These are phyloP conservation scores for Heliocidaris tuberculata DNA, from an alignment of 35 echinoderm and acorn worm species.

Conservation along the genomic window DNA sequence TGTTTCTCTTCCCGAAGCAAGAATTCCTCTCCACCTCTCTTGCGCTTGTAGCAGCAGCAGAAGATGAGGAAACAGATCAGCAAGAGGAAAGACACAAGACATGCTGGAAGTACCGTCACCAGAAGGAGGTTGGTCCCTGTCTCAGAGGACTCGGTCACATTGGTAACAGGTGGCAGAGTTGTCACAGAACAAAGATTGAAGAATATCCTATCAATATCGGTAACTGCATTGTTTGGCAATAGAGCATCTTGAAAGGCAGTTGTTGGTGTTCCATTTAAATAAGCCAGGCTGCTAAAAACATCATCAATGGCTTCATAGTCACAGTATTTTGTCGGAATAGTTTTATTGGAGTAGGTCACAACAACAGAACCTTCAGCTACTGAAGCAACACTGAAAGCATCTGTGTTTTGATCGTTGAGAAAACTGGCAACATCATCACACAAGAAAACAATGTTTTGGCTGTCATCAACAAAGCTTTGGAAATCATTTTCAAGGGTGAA, in stretches of 20 bases:
- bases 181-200: slow-evolving; percentile 31
- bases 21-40: slow-evolving; percentile 58
- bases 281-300: slow-evolving; percentile 23
- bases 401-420: slow-evolving; percentile 28
- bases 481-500: slow-evolving; percentile 52
- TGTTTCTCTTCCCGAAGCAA: slow-evolving; percentile 54
- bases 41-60: slow-evolving; percentile 58
- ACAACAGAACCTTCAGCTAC: slow-evolving; percentile 58
- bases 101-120: slow-evolving; percentile 36
- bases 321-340: slow-evolving; percentile 27
- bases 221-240: slow-evolving; percentile 38
- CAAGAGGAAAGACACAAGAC: slow-evolving; percentile 38
- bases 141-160: slow-evolving; percentile 17
- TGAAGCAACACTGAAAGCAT: slow-evolving; percentile 48
- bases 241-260: not conserved
- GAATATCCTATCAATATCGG: slow-evolving; percentile 17
- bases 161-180: not conserved
- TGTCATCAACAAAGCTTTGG: slow-evolving; percentile 47
- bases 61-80: slow-evolving; percentile 31
- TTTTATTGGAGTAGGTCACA: slow-evolving; percentile 55
- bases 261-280: slow-evolving; percentile 42
- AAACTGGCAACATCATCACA: slow-evolving; percentile 40
- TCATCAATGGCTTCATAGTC: slow-evolving; percentile 40
- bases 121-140: not conserved
- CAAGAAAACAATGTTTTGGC: slow-evolving; percentile 45